A percentile compares a stretch with the other conserved stretches of the same genome.
Evolutionary conservation across 2,888 invertebrate genomes (phyloP).

Genomic region (Bibio marci): DNA sequence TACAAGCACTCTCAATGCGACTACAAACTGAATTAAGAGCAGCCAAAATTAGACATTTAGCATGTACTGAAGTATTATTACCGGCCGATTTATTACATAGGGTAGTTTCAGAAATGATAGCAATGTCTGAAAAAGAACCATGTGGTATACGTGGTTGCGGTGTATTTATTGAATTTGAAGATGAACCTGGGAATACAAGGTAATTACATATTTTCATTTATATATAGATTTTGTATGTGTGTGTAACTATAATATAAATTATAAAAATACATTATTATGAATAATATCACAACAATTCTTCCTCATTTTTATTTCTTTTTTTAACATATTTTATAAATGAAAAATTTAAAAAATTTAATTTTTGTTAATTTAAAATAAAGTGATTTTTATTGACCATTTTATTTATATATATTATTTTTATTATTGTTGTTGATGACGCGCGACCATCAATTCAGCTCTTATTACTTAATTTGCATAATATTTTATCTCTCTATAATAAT

Average conservation of each 20-base stretch:
- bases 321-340: no score
- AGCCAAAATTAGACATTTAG: conserved; percentile 62
- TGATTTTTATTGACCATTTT: conserved; percentile 5
- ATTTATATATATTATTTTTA: no score
- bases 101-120: conserved; percentile 62
- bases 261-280: no score
- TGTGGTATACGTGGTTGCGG: conserved; percentile 78
- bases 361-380: conserved; percentile 3
- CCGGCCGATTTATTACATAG: conserved; percentile 66
- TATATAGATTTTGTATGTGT: conserved; percentile 3
- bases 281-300: no score
- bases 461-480: no score
- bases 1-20: conserved; percentile 47
- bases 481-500: no score
- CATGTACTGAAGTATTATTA: conserved; percentile 69
- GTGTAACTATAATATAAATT: no score
- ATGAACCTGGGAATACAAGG: conserved; percentile 40
- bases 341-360: neutral
- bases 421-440: neutral
- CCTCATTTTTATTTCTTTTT: no score
- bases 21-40: conserved; percentile 63
- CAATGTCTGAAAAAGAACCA: conserved; percentile 75
- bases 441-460: no score
- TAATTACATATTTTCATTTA: conserved; percentile 11
- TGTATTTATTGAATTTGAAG: conserved; percentile 69